Base-by-base conservation (phyloP, 2,888 invertebrate species). In the Drosophila hamatofila region DNA sequence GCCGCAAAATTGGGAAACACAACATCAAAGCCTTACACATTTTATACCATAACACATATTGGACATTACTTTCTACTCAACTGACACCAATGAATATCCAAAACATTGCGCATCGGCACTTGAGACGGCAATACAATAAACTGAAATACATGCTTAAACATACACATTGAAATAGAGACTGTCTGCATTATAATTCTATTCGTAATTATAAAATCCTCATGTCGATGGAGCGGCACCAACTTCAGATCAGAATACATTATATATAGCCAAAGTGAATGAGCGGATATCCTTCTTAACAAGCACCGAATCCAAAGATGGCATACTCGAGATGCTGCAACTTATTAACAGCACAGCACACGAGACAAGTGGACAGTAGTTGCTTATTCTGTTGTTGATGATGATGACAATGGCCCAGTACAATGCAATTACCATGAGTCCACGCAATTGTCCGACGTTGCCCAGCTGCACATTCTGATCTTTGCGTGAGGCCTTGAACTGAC, bases 241-340 rank as follows among this genome's bases (percentile, higher is more conserved):
- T 51, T 65, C 42, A 68, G 42, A 67, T 78, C 63, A 39, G 27
- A 60, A 49, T 57, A 61, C 48, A 60, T 76, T 48, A 63, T 58
- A 60, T 70, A 58, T 68, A 63, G 64, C 61, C 65, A 66, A 75
- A 62, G 65, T 49, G 46, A 74, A 64, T 62, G 75, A 76, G 75
- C 90, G 85, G 85, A 85, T 88, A 85, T 85, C 85, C 85, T 85
- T 83, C 90, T 85, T 88, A 83, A 80, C 56, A 60, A 59, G 48
- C 63, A 70, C 18, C 48, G 60, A 37, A 61, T 54, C 39, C 52
- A 68, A 57, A 59, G 62, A 63, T 60, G 57, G 66, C 48, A 42
- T 42, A 74, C 78, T 78, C 63, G 57, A 74, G 44, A 60, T 61
- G 48, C 48, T 59, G 56, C 51, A 74, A 60, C 60, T 48, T 60